Percentiles rank a stretch among this genome's conserved stretches.
Evolutionary conservation across 2,888 invertebrate genomes (phyloP).

Genomic region (Keiferia lycopersicella): DNA sequence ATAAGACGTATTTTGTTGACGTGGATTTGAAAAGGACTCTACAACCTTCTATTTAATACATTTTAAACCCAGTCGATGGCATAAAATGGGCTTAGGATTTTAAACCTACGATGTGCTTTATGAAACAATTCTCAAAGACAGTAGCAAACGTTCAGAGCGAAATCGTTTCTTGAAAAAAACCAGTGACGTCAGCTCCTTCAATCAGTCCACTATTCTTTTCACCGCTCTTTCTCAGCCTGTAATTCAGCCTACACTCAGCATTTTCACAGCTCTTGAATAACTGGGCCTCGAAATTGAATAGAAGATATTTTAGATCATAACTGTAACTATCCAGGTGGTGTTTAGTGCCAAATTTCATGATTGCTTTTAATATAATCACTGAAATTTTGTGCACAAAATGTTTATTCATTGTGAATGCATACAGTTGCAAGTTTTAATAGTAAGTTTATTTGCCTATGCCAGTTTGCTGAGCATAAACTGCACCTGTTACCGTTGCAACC

Average conservation of each 20-base stretch:
- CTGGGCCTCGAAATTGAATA: not conserved
- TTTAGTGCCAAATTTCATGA: constrained; percentile 31
- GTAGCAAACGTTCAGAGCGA: not conserved
- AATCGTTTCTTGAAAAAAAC: not conserved
- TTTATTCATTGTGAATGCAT: constrained; percentile 15
- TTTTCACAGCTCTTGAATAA: not conserved
- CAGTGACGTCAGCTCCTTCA: constrained; percentile 36
- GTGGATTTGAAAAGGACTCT: no score
- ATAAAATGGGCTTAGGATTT: no score
- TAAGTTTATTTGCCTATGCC: not conserved
- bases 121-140: no score
- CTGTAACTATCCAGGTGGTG: constrained; percentile 31
- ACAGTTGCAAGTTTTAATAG: not conserved
- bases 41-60: no score
- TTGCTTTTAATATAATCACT: constrained; percentile 39
- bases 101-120: no score
- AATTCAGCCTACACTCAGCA: not conserved
- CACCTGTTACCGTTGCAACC: not conserved
- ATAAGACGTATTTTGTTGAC: no score
- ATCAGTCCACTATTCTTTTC: constrained; percentile 51
- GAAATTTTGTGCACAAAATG: constrained; percentile 31
- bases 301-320: constrained; percentile 24
- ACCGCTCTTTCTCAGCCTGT: not conserved
- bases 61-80: no score
- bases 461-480: constrained; percentile 1